Base-by-base conservation (phyloP, 2,113 vertebrate species). In the Noctilio leporinus region DNA sequence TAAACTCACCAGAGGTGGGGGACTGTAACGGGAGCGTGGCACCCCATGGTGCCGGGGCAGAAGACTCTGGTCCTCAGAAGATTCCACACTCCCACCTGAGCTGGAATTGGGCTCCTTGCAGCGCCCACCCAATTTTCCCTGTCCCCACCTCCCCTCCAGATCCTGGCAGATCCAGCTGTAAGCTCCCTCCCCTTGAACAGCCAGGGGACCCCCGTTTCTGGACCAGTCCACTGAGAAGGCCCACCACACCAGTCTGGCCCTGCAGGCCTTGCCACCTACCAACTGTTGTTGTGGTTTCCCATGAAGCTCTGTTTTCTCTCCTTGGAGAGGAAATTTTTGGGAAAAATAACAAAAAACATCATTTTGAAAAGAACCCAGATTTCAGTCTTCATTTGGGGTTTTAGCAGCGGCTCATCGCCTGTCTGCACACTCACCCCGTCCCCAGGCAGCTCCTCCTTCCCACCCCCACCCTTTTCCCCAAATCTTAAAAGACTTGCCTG, bases 211-310 rank as follows among this genome's bases (percentile, higher is more conserved):
- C 82, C 35, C 10, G 45, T 62, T 40, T 47, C 62, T 12, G 11
- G 76, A 51, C 33, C 43, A 69, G 76, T 24, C 35, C 24, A 45
- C 82, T 33, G 2, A 12, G 40, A 22, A 55, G 92, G 45, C 49
- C 75, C 72, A 49, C 43, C 30, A 53, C 80, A 67, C 67, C 69
- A 51, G 45, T 51, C 88, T 89, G 51, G 51, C 87, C 9, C 16
- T 33, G n/a, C 78, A 88, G 83, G 77, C 76, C 78, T 80, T 22
- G 8, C 22, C 33, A 45, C 97, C 96, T 62, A 97, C 97, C 94
- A 97, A 94, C 94, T 96, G 96, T 97, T 96, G 95, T 96, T 95
- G 80, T 70, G 95, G 83, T 91, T 96, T 95, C 97, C 96, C 97
- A 97, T 96, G 86, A 96, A 97, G 95, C 95, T 95, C 86, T 72